These are phyloP conservation scores for Porites rus DNA, from an alignment of 92 coral and sea anemone species.

Conservation along the genomic window DNA sequence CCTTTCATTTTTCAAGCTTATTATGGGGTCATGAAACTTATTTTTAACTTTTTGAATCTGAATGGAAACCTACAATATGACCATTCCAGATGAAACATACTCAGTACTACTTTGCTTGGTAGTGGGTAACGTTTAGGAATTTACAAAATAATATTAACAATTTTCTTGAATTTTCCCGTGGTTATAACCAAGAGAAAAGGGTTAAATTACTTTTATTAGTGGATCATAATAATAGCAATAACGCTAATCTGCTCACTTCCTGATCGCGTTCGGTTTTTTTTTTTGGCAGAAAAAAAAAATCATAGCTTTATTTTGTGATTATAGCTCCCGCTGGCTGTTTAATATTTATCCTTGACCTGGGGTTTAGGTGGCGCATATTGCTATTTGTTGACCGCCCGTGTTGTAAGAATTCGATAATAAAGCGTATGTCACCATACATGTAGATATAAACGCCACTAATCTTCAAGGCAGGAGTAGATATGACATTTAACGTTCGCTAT, in stretches of 20 bases:
- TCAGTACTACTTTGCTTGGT: too few species aligned
- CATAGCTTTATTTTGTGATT: neutral
- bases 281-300: neutral
- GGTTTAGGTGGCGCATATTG: neutral
- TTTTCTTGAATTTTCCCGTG: too few species aligned
- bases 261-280: neutral
- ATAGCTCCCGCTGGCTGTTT: neutral
- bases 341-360: neutral
- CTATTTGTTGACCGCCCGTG: neutral
- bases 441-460: constrained; percentile 19
- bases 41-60: too few species aligned
- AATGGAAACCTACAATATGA: too few species aligned
- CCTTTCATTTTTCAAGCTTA: too few species aligned
- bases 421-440: constrained; percentile 1
- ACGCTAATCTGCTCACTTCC: neutral
- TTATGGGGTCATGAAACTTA: too few species aligned
- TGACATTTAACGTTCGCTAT: constrained; percentile 23
- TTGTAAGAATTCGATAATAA: neutral
- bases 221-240: neutral
- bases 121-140: too few species aligned
- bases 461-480: constrained; percentile 23
- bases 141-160: too few species aligned
- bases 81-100: too few species aligned
- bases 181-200: too few species aligned
- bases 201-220: neutral